Conservation (phyloP, 2,113 vertebrate species). For the cat (Felis catus) region DNA sequence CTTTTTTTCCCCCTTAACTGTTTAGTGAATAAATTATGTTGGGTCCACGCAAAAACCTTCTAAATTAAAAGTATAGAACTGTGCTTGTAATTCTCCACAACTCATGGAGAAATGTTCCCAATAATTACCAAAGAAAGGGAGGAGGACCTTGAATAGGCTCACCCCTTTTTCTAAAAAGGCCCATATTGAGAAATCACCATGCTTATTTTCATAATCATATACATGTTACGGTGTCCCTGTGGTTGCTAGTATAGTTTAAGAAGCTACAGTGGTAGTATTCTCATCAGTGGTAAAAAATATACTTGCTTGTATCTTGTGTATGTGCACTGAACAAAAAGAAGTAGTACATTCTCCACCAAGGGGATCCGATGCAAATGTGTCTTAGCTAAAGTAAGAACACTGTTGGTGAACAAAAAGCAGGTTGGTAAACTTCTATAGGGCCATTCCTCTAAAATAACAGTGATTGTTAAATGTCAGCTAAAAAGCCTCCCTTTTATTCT, state of each 20-base stretch:
- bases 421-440: background rate
- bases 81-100: background rate
- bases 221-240: background rate
- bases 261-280: background rate
- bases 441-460: background rate
- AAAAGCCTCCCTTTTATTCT: background rate
- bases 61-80: background rate
- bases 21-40: background rate
- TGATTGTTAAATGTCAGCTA: background rate
- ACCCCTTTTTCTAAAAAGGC: background rate
- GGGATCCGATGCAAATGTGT: background rate
- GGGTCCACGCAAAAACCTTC: background rate
- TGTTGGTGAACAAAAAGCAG: background rate
- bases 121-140: background rate
- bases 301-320: background rate
- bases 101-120: background rate
- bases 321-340: background rate
- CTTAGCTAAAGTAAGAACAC: background rate
- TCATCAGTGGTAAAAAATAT: background rate
- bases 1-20: background rate
- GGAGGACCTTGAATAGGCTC: background rate
- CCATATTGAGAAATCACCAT: background rate
- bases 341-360: background rate
- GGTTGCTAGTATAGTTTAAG: background rate
- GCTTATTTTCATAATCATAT: background rate